Evolutionary conservation across 2,113 vertebrate genomes (phyloP).

Genomic region (Macheiramphus alcinus): DNA sequence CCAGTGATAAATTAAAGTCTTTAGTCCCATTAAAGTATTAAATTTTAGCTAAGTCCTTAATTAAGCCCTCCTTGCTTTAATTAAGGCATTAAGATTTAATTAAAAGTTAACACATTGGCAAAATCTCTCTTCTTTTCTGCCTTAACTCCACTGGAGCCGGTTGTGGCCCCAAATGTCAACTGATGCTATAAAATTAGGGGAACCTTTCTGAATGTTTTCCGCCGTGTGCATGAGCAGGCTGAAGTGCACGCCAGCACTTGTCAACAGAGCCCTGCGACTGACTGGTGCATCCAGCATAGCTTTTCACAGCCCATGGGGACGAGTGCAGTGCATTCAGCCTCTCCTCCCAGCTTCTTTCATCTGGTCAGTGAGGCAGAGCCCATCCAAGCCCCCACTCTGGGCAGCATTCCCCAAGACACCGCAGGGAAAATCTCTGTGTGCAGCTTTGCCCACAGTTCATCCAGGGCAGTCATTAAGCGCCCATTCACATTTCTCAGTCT

Average conservation of each 20-base stretch:
- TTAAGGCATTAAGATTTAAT: conserved; percentile 64
- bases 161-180: neutral
- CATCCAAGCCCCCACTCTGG: rapidly evolving
- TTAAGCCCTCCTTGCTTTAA: conserved; percentile 56
- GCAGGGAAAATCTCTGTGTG: rapidly evolving
- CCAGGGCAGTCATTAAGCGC: neutral
- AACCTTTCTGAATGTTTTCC: neutral
- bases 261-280: neutral
- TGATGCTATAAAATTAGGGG: neutral
- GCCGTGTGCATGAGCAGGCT: neutral
- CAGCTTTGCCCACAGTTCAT: neutral
- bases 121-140: neutral
- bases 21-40: conserved; percentile 72
- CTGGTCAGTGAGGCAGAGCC: neutral
- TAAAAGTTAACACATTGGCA: conserved; percentile 49
- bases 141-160: neutral
- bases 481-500: neutral
- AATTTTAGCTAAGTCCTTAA: conserved; percentile 67
- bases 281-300: neutral
- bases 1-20: conserved; percentile 61
- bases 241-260: neutral
- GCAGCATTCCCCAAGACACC: neutral
- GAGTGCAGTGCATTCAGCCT: neutral
- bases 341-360: neutral
- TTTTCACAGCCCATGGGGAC: neutral